Percentiles rank a stretch among this genome's conserved stretches.
phyloP scores from a whole-genome alignment of 1,140 invertebrate genomes.

The Trichoplusia ni region DNA sequence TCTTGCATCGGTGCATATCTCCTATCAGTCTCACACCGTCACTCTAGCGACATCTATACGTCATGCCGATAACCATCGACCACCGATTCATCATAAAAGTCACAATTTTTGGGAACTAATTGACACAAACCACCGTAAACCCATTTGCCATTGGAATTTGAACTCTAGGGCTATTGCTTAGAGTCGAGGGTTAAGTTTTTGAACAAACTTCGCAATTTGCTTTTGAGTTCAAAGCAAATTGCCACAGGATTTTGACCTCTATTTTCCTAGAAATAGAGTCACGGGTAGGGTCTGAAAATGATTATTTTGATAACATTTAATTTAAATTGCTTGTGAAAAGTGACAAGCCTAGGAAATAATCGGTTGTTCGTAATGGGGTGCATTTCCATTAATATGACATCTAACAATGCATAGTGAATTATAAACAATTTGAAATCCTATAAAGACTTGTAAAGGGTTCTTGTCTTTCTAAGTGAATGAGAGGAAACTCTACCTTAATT shows the following conservation, averaged over 20 bases:
- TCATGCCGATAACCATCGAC: constrained; percentile 30
- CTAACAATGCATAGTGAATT: no score
- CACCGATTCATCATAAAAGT: constrained; percentile 23
- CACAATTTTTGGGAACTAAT: constrained; percentile 9
- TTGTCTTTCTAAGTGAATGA: no score
- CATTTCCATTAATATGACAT: no score
- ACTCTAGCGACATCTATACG: constrained; percentile 32
- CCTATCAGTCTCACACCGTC: constrained; percentile 26
- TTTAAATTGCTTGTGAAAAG: not conserved
- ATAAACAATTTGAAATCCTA: no score
- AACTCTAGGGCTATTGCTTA: not conserved
- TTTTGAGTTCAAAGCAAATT: not conserved
- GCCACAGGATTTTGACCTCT: no score
- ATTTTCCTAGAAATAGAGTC: no score
- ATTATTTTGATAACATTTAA: no score
- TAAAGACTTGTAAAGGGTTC: no score
- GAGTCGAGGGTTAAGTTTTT: not conserved
- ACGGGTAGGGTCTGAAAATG: no score
- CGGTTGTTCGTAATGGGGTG: no score
- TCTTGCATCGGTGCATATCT: no score
- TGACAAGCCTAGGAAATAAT: constrained; percentile 14
- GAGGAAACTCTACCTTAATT: no score
- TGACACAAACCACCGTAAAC: not conserved
- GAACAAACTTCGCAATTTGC: not conserved
- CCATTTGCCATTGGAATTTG: not conserved